A percentile compares a stretch with the other conserved stretches of the same genome.
These are phyloP conservation scores for Fregetta grallaria DNA, from an alignment of 2,113 vertebrate species.

Conservation along the genomic window DNA sequence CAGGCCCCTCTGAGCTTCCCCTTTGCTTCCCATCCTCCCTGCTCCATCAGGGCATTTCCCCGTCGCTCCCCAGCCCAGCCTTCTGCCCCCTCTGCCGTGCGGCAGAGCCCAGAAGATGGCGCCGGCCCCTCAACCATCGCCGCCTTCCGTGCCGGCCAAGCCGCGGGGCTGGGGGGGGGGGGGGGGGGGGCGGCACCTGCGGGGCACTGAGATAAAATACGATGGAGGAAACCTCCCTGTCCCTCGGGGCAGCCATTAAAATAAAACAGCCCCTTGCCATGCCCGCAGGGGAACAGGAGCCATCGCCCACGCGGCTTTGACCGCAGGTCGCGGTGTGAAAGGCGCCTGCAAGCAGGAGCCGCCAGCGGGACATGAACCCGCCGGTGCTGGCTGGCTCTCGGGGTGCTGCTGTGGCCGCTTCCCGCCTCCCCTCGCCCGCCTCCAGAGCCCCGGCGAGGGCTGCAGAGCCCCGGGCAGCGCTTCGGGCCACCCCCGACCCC, in stretches of 20 bases:
- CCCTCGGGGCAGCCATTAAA: background rate
- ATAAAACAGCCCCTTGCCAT: background rate
- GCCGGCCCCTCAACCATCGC: background rate
- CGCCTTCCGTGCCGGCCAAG: accelerated
- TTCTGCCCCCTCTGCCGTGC: background rate
- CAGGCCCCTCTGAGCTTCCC: background rate
- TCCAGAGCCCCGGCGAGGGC: background rate
- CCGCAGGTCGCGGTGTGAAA: background rate
- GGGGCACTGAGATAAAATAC: background rate
- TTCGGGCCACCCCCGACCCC: too few relatives aligned
- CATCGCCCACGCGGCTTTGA: too few relatives aligned
- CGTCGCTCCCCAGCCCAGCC: background rate
- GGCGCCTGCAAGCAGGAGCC: background rate
- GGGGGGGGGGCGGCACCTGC: background rate
- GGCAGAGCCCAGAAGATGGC: constrained; percentile 40
- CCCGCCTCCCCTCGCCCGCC: too few relatives aligned
- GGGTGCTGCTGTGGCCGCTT: too few relatives aligned
- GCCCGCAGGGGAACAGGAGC: background rate
- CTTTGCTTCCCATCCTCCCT: background rate
- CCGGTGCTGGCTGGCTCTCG: background rate
- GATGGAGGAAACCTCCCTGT: accelerated
- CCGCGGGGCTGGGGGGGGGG: background rate
- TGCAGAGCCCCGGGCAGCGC: background rate
- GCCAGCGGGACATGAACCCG: background rate
- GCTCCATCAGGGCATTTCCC: background rate